Base-by-base conservation (phyloP, 2,113 vertebrate species). In the Actenoides lindsayi region DNA sequence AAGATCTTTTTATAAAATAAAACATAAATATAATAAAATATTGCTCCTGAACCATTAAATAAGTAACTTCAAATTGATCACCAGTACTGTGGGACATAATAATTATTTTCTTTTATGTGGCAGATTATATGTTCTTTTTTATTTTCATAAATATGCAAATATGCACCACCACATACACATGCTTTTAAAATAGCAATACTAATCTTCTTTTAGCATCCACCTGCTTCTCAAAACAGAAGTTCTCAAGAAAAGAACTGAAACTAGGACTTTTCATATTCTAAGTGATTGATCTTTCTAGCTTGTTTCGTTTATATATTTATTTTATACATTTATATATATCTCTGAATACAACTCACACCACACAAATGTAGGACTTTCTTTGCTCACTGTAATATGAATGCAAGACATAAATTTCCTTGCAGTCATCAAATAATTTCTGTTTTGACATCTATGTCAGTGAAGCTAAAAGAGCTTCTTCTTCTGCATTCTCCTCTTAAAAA, bases 221-320 rank as follows among this genome's bases (percentile, higher is more conserved):
- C 39, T 73, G 63, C 44, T 95, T 92, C 92, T 77, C 57, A 86
- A 48, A 93, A 74, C 16, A 67, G 16, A 79, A 91, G 62, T 87
- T 97, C 76, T 94, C n/a, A 84, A 70, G 62, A 82, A 90, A 97
- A 83, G 68, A 95, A 95, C 44, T 83, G 77, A 89, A 95, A 94
- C 65, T 85, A 82, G 65, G 53, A 93, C 54, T 56, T 51, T 96
- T 92, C 82, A 50, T 11, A 57, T 37, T 12, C 18, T 51, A 86
- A 42, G 41, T 94, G 44, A 88, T 97, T 94, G 57, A 94, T 83
- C 65, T 95, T 95, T 96, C 85, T 93, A 92, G 82, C 56, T 94
- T 88, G 19, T 94, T 98, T 96, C 83, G 83, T 94, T 96, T 96
- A 88, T 74, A 91, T 81, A 63, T 65, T 68, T 67, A 13, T 69